These are phyloP conservation scores for Thecocarcelia acutangulata DNA, from an alignment of 2,888 invertebrate genomes.

Conservation along the genomic window DNA sequence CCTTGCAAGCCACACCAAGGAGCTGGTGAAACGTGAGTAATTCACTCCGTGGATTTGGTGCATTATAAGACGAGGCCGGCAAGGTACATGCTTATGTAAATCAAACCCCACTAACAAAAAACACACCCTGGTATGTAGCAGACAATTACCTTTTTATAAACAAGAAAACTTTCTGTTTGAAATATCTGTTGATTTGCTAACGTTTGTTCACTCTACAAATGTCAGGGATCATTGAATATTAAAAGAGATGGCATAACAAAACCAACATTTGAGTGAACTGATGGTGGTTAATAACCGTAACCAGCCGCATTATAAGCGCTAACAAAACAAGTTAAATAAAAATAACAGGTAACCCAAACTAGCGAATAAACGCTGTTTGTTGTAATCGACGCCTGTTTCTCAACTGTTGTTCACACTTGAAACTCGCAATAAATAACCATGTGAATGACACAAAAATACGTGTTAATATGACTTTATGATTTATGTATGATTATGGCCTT, in stretches of 20 bases:
- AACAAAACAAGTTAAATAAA: not conserved
- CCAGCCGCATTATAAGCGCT: not conserved
- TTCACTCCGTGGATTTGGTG: too few species aligned
- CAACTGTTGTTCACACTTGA: constrained; percentile 32
- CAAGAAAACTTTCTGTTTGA: constrained; percentile 41
- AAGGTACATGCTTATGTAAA: too few species aligned
- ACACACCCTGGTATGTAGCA: constrained; percentile 23
- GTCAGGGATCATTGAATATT: constrained; percentile 68
- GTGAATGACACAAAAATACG: constrained; percentile 28
- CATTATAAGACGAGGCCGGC: too few species aligned
- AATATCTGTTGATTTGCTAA: constrained; percentile 51
- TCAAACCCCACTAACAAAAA: too few species aligned
- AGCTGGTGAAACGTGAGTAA: too few species aligned
- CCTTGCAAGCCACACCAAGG: too few species aligned
- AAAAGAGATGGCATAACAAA: constrained; percentile 61
- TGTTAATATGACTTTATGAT: constrained; percentile 40
- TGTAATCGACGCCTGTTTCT: constrained; percentile 74
- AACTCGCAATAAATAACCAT: constrained; percentile 31
- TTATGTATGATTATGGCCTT: constrained; percentile 58
- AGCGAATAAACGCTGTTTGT: constrained; percentile 51
- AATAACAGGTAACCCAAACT: constrained; percentile 28
- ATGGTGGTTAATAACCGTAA: constrained; percentile 45
- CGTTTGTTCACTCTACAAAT: constrained; percentile 21
- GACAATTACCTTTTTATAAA: not conserved
- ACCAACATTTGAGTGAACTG: constrained; percentile 39